phyloP scores from a whole-genome alignment of 2,888 invertebrate genomes.

The Netelia virgata region DNA sequence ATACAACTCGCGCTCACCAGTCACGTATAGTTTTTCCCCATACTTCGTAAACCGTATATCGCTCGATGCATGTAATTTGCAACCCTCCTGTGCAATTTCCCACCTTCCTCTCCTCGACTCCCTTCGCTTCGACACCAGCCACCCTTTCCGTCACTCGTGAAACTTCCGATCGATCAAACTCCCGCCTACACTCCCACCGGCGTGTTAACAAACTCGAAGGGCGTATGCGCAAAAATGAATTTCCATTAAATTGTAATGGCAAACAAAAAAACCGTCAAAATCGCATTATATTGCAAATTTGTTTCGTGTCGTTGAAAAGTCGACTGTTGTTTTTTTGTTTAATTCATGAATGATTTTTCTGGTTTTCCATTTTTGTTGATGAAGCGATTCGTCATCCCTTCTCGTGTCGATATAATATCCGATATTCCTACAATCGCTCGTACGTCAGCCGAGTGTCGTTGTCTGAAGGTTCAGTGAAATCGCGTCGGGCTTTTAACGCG shows the following conservation, averaged over 20 bases:
- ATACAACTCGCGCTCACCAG: neutral
- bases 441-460: neutral
- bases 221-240: too few species aligned
- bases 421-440: neutral
- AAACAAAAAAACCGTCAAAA: too few species aligned
- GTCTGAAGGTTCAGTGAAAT: constrained; percentile 24
- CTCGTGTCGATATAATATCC: neutral
- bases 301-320: too few species aligned
- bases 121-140: neutral
- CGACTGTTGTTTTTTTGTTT: too few species aligned
- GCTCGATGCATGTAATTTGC: neutral
- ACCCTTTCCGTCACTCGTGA: too few species aligned
- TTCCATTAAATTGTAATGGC: too few species aligned
- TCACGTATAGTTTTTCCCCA: neutral
- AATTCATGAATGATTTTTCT: too few species aligned
- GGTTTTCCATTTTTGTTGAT: neutral
- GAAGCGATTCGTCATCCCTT: neutral
- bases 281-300: too few species aligned
- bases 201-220: too few species aligned
- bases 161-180: too few species aligned
- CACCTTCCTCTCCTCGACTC: neutral
- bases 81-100: neutral
- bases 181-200: too few species aligned
- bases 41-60: neutral
- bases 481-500: constrained; percentile 62